A percentile compares a stretch with the other conserved stretches of the same genome.
Conservation (phyloP, 2,797 vertebrate species). For the Rhynchonycteris naso region DNA sequence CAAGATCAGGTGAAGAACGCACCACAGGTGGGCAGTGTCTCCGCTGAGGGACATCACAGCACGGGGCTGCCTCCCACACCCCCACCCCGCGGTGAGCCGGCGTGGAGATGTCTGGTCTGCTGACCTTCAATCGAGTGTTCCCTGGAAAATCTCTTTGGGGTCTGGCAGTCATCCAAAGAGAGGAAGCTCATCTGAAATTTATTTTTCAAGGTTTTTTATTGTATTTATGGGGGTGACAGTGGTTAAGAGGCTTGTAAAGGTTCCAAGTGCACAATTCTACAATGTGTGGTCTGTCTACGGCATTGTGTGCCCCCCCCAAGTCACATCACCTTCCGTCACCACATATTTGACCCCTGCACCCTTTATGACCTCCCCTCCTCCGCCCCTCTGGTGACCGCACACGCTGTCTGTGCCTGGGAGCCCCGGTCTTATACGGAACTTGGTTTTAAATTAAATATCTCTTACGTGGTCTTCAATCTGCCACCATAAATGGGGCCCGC, state of each 20-base stretch:
- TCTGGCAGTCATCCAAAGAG: not conserved
- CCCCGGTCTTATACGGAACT: not conserved
- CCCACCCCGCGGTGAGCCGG: not conserved
- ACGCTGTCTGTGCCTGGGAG: too few species aligned
- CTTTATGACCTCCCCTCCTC: too few species aligned
- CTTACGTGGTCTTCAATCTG: not conserved
- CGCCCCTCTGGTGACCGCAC: too few species aligned
- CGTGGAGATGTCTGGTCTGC: too few species aligned
- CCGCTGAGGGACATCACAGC: not conserved
- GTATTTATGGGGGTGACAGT: too few species aligned
- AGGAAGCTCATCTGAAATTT: not conserved
- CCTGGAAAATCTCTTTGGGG: not conserved
- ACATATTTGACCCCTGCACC: too few species aligned
- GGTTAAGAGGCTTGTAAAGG: too few species aligned
- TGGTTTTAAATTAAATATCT: fast-evolving
- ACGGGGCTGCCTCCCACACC: fast-evolving
- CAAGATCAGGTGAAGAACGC: conserved; percentile 57
- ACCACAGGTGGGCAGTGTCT: conserved; percentile 33
- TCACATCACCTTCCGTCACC: too few species aligned
- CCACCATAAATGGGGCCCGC: not conserved
- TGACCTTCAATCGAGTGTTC: not conserved
- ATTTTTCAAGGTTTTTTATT: too few species aligned
- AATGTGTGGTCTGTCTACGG: too few species aligned
- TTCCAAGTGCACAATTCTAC: too few species aligned
- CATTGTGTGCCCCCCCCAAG: too few species aligned